Conservation (phyloP, 1,140 invertebrate genomes). For the Drosophila ananassae region DNA sequence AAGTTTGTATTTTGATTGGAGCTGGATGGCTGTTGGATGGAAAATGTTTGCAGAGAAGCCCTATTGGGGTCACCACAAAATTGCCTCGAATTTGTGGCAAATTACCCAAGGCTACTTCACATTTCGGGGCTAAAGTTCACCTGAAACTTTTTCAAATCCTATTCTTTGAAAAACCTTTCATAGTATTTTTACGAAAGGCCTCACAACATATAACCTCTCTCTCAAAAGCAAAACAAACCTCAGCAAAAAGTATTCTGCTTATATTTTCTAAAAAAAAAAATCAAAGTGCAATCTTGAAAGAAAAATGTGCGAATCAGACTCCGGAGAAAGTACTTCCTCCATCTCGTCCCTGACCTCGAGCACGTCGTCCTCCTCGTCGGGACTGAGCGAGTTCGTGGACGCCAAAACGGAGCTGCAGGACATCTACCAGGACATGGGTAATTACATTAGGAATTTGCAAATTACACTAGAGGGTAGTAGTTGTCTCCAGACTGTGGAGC, state of each 20-base stretch:
- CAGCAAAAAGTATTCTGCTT: conserved; percentile 5
- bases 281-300: not conserved
- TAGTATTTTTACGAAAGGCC: not conserved
- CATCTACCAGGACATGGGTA: conserved; percentile 45
- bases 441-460: conserved; percentile 21
- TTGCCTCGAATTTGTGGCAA: conserved; percentile 25
- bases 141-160: not conserved
- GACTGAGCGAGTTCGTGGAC: conserved; percentile 86
- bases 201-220: not conserved
- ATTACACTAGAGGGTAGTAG: not conserved
- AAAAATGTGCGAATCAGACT: conserved; percentile 31
- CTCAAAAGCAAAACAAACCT: not conserved
- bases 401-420: conserved; percentile 85
- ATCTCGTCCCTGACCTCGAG: conserved; percentile 5
- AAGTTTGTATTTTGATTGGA: conserved; percentile 45
- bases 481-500: conserved; percentile 52
- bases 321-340: conserved; percentile 35
- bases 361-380: conserved; percentile 19
- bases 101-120: not conserved
- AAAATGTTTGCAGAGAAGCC: conserved; percentile 7
- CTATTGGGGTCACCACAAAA: conserved; percentile 58
- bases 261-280: conserved; percentile 26
- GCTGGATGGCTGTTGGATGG: not conserved
- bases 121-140: not conserved
- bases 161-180: not conserved